Evolutionary conservation across 2,113 vertebrate species (phyloP).

Genomic region (Alligator mississippiensis): DNA sequence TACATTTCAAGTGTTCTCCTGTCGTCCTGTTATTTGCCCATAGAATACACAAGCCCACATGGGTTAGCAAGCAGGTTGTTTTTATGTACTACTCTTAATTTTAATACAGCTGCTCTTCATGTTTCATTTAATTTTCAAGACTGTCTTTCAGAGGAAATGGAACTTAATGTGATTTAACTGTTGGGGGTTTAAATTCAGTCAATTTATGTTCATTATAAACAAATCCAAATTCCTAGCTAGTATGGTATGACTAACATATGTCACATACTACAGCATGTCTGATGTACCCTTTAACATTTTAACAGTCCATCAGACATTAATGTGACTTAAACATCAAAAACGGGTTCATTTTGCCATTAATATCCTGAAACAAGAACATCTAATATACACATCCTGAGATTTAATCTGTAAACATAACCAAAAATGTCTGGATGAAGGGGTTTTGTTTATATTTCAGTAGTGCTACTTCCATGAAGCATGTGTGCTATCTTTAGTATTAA

Average conservation of each 20-base stretch:
- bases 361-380: constrained; percentile 79
- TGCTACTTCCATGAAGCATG: constrained; percentile 76
- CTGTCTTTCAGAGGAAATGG: constrained; percentile 73
- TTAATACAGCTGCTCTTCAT: constrained; percentile 61
- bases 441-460: constrained; percentile 79
- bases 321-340: constrained; percentile 81
- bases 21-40: constrained; percentile 15
- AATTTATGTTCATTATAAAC: constrained; percentile 77
- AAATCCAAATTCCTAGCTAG: constrained; percentile 74
- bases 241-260: constrained; percentile 70
- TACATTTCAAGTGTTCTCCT: not conserved
- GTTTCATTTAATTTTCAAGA: constrained; percentile 70
- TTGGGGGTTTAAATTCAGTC: constrained; percentile 68
- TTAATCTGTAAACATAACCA: constrained; percentile 84
- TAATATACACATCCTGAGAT: constrained; percentile 86
- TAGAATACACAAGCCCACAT: constrained; percentile 33
- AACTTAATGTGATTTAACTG: constrained; percentile 71
- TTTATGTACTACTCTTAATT: constrained; percentile 65
- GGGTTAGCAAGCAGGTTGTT: constrained; percentile 18
- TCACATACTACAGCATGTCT: constrained; percentile 70
- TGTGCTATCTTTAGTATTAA: constrained; percentile 70
- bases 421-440: constrained; percentile 74
- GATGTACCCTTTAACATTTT: constrained; percentile 77
- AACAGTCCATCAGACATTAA: constrained; percentile 83
- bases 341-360: constrained; percentile 82